Evolutionary conservation across 1,140 invertebrate genomes (phyloP), one percentile per base, ranked within the genome.

Genomic region (Leptoteleia sp.): DNA sequence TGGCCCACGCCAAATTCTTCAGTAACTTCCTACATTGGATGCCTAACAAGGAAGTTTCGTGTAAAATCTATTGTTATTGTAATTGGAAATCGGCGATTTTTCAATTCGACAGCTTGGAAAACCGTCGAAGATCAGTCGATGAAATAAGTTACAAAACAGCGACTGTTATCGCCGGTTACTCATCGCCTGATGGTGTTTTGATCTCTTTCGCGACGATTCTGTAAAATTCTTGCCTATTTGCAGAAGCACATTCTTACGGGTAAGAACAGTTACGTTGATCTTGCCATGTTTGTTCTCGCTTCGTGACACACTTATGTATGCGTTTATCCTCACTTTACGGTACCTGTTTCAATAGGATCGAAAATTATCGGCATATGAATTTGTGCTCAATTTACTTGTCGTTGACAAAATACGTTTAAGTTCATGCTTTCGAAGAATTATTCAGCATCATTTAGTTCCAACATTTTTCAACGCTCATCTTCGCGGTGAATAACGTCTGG

Each of bases 181-280:
- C 73, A 57, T 42, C 29, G 35, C 25, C 50, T 29, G 37, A 62
- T 47, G 55, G 22, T 17, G 40, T 67, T 73, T 73, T 73, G 42
- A 62, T 70, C 57, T 65, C 61, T 75, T 68, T 75, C 29, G 61
- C 45, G 65, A 79, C 67, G 43, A 64, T 70, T 70, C 76, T 54
- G 50, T 27, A 64, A 73, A 77, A 77, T 54, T 77, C 79, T 70
- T 77, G 70, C 37, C 73, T 73, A 79, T 80, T 80, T 78, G 68
- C 73, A 70, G 77, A 75, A 76, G 71, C 54, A 45, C 40, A 71
- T 76, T 78, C 70, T 79, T 76, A 64, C 62, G 68, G 71, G 45
- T 38, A 79, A 81, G 75, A 82, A 82, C 80, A 82, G 80, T 82
- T 82, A 82, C 67, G 73, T 82, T 82, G 73, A 82, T 82, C 77